Conservation (phyloP, 2,888 invertebrate species). For the Petrolisthes manimaculis region DNA sequence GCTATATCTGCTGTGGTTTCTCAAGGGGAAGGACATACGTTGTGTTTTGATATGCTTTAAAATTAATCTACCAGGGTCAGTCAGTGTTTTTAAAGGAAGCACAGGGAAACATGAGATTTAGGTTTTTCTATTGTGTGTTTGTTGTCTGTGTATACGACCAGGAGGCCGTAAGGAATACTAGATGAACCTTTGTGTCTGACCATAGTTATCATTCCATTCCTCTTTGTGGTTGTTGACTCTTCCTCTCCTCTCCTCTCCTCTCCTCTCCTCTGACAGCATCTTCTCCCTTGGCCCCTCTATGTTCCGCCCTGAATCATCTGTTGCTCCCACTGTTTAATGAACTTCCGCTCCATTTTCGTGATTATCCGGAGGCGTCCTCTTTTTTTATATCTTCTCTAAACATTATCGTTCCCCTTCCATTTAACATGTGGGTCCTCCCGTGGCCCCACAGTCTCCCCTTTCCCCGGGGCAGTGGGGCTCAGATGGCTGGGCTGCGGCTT, state of each 20-base stretch:
- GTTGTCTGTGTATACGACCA: too few relatives aligned
- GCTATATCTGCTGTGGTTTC: too few relatives aligned
- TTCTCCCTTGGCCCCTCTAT: neutral
- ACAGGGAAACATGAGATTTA: too few relatives aligned
- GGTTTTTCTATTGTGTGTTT: too few relatives aligned
- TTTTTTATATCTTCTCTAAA: conserved; percentile 2
- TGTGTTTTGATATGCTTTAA: too few relatives aligned
- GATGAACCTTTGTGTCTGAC: too few relatives aligned
- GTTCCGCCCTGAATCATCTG: conserved; percentile 6
- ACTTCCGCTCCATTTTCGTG: conserved; percentile 34
- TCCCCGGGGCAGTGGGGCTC: conserved; percentile 53
- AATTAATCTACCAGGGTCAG: too few relatives aligned
- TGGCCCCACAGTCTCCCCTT: conserved; percentile 20
- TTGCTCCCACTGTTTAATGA: conserved; percentile 37
- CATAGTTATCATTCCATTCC: too few relatives aligned
- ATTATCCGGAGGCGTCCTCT: conserved; percentile 18
- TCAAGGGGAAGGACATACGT: too few relatives aligned
- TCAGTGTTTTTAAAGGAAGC: too few relatives aligned
- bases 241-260: neutral
- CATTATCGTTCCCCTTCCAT: conserved; percentile 29
- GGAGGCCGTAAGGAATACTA: too few relatives aligned
- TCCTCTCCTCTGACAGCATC: neutral
- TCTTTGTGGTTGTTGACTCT: neutral
- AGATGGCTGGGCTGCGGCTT: conserved; percentile 53
- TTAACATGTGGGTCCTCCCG: conserved; percentile 16